Conservation (phyloP, 2,888 invertebrate species). For the Eudemis profundana region DNA sequence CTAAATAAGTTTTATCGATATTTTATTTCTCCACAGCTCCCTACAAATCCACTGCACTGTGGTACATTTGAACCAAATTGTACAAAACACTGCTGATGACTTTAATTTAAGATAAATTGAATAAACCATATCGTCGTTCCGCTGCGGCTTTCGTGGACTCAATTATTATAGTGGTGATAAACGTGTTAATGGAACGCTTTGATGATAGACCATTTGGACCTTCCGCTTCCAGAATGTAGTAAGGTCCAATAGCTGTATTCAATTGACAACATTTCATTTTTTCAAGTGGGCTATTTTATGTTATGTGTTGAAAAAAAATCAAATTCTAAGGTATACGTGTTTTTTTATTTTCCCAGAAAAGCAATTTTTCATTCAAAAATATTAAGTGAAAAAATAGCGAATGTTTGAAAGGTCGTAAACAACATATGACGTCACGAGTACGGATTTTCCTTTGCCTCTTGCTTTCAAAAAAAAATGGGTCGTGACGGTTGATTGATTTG, state of each 20-base stretch:
- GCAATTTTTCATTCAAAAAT: too few relatives aligned
- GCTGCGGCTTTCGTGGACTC: constrained; percentile 57
- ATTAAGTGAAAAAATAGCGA: too few relatives aligned
- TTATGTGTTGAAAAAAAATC: too few relatives aligned
- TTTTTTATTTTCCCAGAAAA: too few relatives aligned
- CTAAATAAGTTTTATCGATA: neutral
- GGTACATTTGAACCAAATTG: constrained; percentile 26
- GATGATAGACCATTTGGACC: constrained; percentile 41
- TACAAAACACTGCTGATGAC: constrained; percentile 57
- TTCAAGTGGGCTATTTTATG: too few relatives aligned
- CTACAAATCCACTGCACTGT: constrained; percentile 12
- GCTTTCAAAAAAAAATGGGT: too few relatives aligned
- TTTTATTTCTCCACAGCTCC: neutral
- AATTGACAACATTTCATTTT: neutral
- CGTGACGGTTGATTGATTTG: too few relatives aligned
- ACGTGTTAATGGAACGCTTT: constrained; percentile 46
- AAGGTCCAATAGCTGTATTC: constrained; percentile 28
- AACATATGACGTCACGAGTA: too few relatives aligned
- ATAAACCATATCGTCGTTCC: constrained; percentile 72
- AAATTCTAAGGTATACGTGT: too few relatives aligned
- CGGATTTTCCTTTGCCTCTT: too few relatives aligned
- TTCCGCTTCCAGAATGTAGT: constrained; percentile 17
- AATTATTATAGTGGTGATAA: constrained; percentile 39
- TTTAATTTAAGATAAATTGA: constrained; percentile 62
- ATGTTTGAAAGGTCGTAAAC: too few relatives aligned